Conservation (phyloP, 2,113 vertebrate genomes). For the Ceyx cyanopectus region DNA sequence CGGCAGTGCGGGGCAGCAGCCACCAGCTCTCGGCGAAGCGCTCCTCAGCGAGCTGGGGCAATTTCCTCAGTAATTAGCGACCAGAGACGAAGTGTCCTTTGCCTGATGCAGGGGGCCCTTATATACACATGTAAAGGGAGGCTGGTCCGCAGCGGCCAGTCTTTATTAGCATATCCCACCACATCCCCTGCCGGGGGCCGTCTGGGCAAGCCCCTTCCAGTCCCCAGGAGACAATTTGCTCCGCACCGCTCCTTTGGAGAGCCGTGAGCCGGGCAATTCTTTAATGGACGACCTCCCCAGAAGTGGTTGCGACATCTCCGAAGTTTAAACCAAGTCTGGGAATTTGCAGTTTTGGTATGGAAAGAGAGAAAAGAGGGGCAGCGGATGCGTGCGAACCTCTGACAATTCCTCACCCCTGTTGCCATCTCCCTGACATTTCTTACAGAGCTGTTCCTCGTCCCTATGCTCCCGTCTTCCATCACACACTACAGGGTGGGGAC, state of each 20-base stretch:
- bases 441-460: neutral
- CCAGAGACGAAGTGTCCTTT: slow-evolving; percentile 77
- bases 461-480: neutral
- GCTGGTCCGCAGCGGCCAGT: slow-evolving; percentile 83
- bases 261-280: slow-evolving; percentile 10
- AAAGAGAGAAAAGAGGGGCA: neutral
- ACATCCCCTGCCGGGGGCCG: slow-evolving; percentile 73
- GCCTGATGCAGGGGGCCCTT: slow-evolving; percentile 79
- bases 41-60: neutral
- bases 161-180: slow-evolving; percentile 91
- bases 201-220: slow-evolving; percentile 64
- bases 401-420: neutral
- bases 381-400: rapidly evolving
- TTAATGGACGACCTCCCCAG: neutral
- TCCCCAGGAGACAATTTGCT: slow-evolving; percentile 61
- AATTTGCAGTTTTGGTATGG: neutral
- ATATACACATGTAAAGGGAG: slow-evolving; percentile 85
- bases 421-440: neutral
- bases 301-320: neutral
- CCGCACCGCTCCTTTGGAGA: slow-evolving; percentile 31
- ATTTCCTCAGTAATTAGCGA: slow-evolving; percentile 68
- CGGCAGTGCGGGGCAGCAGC: neutral
- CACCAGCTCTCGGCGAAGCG: neutral
- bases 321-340: neutral
- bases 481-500: neutral